Conservation (phyloP, 2,888 invertebrate genomes). For the Amiota minor region DNA sequence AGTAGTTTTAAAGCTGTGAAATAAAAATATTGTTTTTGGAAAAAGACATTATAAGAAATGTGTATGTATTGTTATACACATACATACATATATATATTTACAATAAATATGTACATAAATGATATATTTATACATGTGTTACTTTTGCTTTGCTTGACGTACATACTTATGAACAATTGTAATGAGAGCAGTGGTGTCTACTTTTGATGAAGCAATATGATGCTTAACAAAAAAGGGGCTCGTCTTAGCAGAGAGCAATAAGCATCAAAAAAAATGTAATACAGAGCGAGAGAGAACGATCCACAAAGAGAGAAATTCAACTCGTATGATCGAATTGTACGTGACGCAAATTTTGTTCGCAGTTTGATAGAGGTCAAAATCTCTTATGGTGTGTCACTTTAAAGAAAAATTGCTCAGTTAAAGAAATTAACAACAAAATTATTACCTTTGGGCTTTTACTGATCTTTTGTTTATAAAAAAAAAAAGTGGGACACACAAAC, state of each 20-base stretch:
- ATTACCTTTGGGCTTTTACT: too few relatives aligned
- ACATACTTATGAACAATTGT: too few relatives aligned
- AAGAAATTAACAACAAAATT: too few relatives aligned
- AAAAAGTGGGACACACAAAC: too few relatives aligned
- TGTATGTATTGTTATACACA: not conserved
- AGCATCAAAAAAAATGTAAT: not conserved
- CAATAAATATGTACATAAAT: not conserved
- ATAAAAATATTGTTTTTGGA: not conserved
- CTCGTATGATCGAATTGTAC: not conserved
- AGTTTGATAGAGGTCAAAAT: too few relatives aligned
- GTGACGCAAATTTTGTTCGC: not conserved
- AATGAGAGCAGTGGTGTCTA: not conserved
- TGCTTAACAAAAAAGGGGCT: conserved; percentile 8
- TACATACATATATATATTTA: not conserved
- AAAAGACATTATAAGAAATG: not conserved
- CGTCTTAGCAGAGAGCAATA: not conserved
- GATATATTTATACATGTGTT: not conserved
- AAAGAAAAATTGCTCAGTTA: too few relatives aligned
- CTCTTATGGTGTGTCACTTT: too few relatives aligned
- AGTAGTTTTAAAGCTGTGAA: not conserved
- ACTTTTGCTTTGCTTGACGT: not conserved
- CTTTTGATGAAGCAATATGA: not conserved
- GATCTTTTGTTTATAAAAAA: too few relatives aligned
- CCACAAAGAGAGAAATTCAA: not conserved
- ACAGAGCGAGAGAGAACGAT: not conserved